A percentile compares a stretch with the other conserved stretches of the same genome.
Evolutionary conservation across 1,140 invertebrate genomes (phyloP).

Genomic region (Atta colombica): DNA sequence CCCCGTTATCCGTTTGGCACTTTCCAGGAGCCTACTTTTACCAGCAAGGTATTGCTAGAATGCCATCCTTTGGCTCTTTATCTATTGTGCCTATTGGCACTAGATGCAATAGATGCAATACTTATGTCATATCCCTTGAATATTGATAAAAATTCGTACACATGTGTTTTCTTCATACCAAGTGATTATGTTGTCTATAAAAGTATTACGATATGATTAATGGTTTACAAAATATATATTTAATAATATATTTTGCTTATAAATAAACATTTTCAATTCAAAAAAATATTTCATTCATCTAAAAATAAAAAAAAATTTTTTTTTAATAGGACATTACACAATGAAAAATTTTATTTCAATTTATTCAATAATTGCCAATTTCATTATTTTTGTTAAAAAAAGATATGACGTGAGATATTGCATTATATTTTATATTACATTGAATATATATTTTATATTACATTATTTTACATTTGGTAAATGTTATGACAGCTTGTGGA

Average conservation of each 20-base stretch:
- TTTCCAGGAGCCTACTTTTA: conserved; percentile 92
- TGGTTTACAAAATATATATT: too few species aligned
- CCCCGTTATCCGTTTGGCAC: conserved; percentile 94
- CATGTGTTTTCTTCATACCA: too few species aligned
- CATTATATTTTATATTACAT: background rate
- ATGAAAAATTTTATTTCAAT: background rate
- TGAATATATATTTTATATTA: background rate
- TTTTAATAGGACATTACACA: background rate
- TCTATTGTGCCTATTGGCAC: too few species aligned
- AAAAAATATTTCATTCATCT: background rate
- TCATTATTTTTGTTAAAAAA: background rate
- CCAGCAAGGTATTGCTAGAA: conserved; percentile 84
- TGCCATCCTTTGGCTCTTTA: background rate
- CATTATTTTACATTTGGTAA: background rate
- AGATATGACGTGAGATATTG: background rate
- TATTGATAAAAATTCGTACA: background rate
- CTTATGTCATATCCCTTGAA: background rate
- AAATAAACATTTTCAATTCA: background rate
- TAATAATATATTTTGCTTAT: background rate
- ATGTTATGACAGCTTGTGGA: background rate
- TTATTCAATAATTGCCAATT: background rate
- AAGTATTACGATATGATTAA: too few species aligned
- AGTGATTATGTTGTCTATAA: too few species aligned
- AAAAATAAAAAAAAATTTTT: background rate
- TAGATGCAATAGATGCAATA: background rate